These are phyloP conservation scores for Manis javanica DNA, from an alignment of 2,797 vertebrate species.

Conservation along the genomic window DNA sequence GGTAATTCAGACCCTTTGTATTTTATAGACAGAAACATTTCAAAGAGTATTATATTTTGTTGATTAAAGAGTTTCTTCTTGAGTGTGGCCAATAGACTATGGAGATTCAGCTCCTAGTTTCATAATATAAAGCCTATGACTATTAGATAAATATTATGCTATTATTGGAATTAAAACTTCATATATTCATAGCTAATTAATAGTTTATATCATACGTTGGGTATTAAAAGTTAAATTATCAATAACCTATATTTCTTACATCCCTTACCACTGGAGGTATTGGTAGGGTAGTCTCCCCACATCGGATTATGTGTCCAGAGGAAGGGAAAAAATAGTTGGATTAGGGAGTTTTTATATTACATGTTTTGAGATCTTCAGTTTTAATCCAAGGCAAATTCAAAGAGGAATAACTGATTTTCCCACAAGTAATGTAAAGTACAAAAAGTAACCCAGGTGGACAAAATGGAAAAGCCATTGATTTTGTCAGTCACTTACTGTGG, in stretches of 20 bases:
- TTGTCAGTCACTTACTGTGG: conserved; percentile 10
- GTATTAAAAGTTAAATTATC: conserved; percentile 38
- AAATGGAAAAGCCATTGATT: background rate
- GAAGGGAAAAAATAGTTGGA: background rate
- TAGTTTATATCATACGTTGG: conserved; percentile 69
- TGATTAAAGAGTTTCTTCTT: background rate
- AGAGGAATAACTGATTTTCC: background rate
- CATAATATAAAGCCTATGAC: conserved; percentile 60
- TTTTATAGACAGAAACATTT: background rate
- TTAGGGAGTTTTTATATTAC: background rate
- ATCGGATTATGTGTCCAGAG: background rate
- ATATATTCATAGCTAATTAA: conserved; percentile 77
- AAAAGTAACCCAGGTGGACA: background rate
- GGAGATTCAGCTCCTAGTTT: conserved; percentile 76
- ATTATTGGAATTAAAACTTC: conserved; percentile 67
- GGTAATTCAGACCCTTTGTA: background rate
- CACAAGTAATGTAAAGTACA: background rate
- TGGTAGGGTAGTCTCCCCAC: too few relatives aligned
- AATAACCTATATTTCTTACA: background rate
- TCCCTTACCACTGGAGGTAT: too few relatives aligned
- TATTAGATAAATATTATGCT: conserved; percentile 71
- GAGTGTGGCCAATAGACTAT: conserved; percentile 46
- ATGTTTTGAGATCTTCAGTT: background rate
- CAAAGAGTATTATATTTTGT: background rate
- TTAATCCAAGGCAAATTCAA: background rate